phyloP scores from a whole-genome alignment of 2,888 invertebrate species.

The Cremastinae sp. region DNA sequence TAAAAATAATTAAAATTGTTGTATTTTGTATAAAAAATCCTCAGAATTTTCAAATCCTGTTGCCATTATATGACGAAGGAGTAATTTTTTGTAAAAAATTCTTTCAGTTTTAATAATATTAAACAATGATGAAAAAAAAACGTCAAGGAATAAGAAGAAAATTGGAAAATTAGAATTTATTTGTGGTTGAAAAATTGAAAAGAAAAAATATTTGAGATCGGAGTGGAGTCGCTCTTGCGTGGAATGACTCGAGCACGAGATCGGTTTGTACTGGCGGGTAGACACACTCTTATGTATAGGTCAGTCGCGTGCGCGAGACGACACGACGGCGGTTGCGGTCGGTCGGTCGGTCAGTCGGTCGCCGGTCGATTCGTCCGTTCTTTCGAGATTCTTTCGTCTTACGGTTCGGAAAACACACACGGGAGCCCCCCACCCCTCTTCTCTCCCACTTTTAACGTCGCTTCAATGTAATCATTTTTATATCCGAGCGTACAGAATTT shows the following conservation, averaged over 20 bases:
- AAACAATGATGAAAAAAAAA: too few species aligned
- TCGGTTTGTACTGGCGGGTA: slow-evolving; percentile 27
- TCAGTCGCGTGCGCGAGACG: slow-evolving; percentile 63
- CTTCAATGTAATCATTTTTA: slow-evolving; percentile 26
- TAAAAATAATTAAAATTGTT: too few species aligned
- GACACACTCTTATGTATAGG: slow-evolving; percentile 59
- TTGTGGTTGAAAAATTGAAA: slow-evolving; percentile 1
- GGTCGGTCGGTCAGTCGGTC: slow-evolving; percentile 66
- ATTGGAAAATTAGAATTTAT: too few species aligned
- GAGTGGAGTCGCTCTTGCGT: background rate
- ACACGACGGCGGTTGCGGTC: slow-evolving; percentile 51
- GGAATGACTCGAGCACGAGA: slow-evolving; percentile 11
- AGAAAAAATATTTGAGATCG: background rate
- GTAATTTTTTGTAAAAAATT: too few species aligned
- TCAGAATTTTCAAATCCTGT: too few species aligned
- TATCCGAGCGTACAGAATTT: slow-evolving; percentile 1
- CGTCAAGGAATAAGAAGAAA: too few species aligned
- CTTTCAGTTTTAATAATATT: too few species aligned
- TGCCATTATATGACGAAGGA: too few species aligned
- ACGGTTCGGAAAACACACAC: slow-evolving; percentile 27
- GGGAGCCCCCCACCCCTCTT: slow-evolving; percentile 16
- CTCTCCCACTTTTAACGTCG: slow-evolving; percentile 27
- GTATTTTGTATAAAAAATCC: too few species aligned
- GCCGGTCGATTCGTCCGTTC: slow-evolving; percentile 61
- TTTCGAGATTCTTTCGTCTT: slow-evolving; percentile 39